Conservation (phyloP, 1,140 invertebrate genomes). For the Copidosoma floridanum region DNA sequence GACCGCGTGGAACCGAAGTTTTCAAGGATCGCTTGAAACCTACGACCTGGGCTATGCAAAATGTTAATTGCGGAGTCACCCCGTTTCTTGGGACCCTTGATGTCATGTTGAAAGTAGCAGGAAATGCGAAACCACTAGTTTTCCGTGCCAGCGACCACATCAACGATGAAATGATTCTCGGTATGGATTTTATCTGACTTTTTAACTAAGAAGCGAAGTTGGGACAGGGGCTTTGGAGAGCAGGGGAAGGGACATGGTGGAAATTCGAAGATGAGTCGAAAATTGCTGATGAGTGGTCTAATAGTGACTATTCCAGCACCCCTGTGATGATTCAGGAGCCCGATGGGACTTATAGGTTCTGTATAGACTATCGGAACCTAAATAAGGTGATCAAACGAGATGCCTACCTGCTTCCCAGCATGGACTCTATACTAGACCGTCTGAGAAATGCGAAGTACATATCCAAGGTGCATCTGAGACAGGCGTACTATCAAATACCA, state of each 20-base stretch:
- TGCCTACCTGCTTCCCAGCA: constrained; percentile 5
- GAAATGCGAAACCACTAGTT: not conserved
- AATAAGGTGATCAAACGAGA: not conserved
- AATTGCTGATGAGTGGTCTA: constrained; percentile 37
- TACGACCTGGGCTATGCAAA: not conserved
- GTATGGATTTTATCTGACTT: not conserved
- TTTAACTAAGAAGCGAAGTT: not conserved
- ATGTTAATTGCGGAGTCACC: not conserved
- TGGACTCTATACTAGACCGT: too few relatives aligned
- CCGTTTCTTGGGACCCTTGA: not conserved
- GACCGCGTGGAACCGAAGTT: not conserved
- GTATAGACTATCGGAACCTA: constrained; percentile 10
- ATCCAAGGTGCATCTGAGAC: too few relatives aligned
- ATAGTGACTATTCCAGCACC: constrained; percentile 35
- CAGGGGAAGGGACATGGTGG: not conserved
- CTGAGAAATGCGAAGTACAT: too few relatives aligned
- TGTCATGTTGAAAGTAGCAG: not conserved
- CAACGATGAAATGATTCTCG: not conserved
- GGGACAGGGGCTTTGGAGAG: not conserved
- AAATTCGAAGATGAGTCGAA: constrained; percentile 19
- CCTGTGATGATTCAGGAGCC: constrained; percentile 21
- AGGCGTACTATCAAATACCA: too few relatives aligned
- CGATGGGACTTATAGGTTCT: constrained; percentile 10
- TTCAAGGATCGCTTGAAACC: not conserved
- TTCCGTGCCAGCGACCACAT: not conserved